Base-by-base conservation (phyloP, 1,140 invertebrate genomes). In the Bombus huntii region DNA sequence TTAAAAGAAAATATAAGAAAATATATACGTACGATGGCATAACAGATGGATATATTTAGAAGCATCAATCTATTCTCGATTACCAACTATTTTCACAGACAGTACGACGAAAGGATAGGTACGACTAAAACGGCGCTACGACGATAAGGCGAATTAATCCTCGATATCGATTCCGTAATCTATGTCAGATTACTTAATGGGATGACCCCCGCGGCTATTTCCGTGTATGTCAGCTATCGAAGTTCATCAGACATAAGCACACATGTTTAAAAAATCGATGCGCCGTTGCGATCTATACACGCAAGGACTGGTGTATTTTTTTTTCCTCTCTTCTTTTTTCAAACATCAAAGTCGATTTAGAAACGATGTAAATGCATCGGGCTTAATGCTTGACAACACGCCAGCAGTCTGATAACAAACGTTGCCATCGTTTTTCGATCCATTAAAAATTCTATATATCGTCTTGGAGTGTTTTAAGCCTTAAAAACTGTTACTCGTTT, bases 121-220 rank as follows among this genome's bases (percentile, higher is more conserved):
- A 34, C 25, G n/a, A n/a, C 72, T 75, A 75, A 75, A 82, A 47
- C 39, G 57, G 25, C 39, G 44, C 28, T 53, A 42, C 68, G 37
- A 44, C 71, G 42, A 25, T 34, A 73, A 10, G 22, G 28, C 37
- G 44, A 44, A 83, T 83, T 76, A 83, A 83, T 83, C 42, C 34
- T 77, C 34, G 81, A 68, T 68, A 83, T 82, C 81, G 71, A 82
- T 82, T 74, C 81, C 31, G 71, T 65, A 82, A 82, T 82, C 81
- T 82, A 62, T 82, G 72, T 82, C 81, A 82, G 81, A 82, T 74
- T 75, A 82, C 81, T 82, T 82, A 82, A 82, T 68, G 81, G 62
- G 73, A 77, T 76, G 81, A 77, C 62, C 81, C 81, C 31, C 25
- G 44, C 25, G 37, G 73, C 62, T 83, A 83, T 83, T 83, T 76